These are phyloP conservation scores for Connochaetes taurinus DNA, from an alignment of 2,113 vertebrate genomes.

Conservation along the genomic window DNA sequence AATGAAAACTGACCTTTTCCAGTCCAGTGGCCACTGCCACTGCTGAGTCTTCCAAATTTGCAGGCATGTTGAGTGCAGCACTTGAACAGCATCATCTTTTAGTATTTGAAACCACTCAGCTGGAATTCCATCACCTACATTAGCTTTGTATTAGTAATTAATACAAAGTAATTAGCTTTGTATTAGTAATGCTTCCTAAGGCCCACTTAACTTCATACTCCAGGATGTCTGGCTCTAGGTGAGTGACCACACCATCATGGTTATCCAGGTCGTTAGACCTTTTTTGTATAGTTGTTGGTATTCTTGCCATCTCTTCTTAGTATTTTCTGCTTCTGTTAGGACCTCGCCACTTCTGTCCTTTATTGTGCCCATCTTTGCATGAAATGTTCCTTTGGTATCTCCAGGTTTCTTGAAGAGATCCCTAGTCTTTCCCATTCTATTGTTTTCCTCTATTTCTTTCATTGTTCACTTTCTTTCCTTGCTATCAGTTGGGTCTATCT, in stretches of 20 bases:
- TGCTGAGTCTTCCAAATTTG: not conserved
- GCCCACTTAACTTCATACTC: not conserved
- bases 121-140: not conserved
- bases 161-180: not conserved
- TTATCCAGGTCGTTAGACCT: not conserved
- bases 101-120: not conserved
- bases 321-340: not conserved
- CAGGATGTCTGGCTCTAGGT: not conserved
- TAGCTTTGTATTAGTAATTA: not conserved
- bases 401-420: not conserved
- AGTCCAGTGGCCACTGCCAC: not conserved
- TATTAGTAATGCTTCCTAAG: not conserved
- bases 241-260: not conserved
- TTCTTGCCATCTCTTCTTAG: not conserved
- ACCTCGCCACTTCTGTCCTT: not conserved
- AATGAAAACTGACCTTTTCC: not conserved
- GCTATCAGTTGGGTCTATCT: not conserved
- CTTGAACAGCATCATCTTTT: not conserved
- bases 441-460: not conserved
- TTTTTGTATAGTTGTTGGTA: not conserved
- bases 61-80: not conserved
- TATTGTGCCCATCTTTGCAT: not conserved
- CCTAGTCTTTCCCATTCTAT: not conserved
- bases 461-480: not conserved
- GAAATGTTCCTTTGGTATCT: not conserved